Conservation (phyloP, 2,113 vertebrate species). For the Diadophis punctatus region DNA sequence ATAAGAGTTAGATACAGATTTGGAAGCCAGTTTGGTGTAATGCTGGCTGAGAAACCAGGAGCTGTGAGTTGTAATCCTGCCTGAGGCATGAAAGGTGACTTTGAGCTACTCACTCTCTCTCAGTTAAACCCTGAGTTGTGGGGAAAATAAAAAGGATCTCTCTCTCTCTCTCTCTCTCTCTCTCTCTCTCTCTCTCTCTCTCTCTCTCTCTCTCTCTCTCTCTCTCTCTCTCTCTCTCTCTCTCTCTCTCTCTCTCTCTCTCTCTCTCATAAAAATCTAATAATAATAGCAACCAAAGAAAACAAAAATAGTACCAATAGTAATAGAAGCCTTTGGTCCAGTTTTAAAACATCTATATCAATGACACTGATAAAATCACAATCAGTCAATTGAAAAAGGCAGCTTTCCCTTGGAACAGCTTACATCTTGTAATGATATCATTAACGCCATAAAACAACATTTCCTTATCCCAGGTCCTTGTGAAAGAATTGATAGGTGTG, state of each 20-base stretch:
- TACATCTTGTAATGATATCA: background rate
- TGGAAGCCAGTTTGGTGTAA: background rate
- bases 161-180: too few relatives aligned
- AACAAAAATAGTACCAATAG: background rate
- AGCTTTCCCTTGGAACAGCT: background rate
- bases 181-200: too few relatives aligned
- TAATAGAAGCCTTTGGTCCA: background rate
- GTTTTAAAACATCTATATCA: background rate
- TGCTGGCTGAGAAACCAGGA: background rate
- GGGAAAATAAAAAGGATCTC: background rate
- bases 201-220: too few relatives aligned
- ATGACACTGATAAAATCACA: background rate
- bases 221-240: too few relatives aligned
- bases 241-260: too few relatives aligned
- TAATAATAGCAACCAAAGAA: background rate
- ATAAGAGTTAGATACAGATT: background rate
- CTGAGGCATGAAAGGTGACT: background rate
- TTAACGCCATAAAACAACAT: background rate
- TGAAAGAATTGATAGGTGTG: background rate
- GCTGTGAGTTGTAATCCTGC: background rate
- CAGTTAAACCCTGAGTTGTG: background rate
- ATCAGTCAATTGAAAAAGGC: background rate
- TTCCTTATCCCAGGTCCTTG: background rate
- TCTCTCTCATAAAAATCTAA: background rate
- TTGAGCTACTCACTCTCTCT: background rate